phyloP scores from a whole-genome alignment of 2,113 vertebrate genomes.

The Piaya cayana region DNA sequence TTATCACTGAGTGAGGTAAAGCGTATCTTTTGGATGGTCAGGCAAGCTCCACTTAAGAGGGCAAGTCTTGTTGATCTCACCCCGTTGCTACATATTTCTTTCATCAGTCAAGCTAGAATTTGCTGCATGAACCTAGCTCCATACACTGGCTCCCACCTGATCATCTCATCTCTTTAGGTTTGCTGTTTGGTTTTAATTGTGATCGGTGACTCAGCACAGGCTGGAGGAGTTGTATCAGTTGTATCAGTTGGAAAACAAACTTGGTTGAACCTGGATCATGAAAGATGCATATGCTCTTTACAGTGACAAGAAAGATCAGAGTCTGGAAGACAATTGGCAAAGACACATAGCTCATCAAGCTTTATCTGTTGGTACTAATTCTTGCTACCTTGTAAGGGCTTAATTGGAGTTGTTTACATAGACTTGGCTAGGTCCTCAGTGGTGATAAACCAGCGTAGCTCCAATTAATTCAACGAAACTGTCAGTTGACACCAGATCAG shows the following conservation, averaged over 20 bases:
- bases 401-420: background rate
- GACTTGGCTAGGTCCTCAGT: background rate
- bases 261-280: background rate
- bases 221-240: background rate
- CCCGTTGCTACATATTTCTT: background rate
- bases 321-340: background rate
- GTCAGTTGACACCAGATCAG: constrained; percentile 1
- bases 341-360: background rate
- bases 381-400: background rate
- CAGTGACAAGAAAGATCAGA: background rate
- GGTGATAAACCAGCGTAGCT: background rate
- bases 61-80: background rate
- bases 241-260: background rate
- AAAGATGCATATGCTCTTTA: background rate
- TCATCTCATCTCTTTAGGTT: background rate
- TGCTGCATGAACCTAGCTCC: background rate
- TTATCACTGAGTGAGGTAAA: background rate
- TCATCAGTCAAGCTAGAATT: background rate
- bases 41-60: background rate
- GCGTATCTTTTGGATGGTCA: background rate
- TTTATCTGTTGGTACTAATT: background rate
- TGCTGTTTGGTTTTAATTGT: background rate
- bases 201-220: background rate
- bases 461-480: constrained; percentile 16
- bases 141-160: background rate